These are phyloP conservation scores for Ormyrus rosae DNA, from an alignment of 2,888 invertebrate genomes.

Conservation along the genomic window DNA sequence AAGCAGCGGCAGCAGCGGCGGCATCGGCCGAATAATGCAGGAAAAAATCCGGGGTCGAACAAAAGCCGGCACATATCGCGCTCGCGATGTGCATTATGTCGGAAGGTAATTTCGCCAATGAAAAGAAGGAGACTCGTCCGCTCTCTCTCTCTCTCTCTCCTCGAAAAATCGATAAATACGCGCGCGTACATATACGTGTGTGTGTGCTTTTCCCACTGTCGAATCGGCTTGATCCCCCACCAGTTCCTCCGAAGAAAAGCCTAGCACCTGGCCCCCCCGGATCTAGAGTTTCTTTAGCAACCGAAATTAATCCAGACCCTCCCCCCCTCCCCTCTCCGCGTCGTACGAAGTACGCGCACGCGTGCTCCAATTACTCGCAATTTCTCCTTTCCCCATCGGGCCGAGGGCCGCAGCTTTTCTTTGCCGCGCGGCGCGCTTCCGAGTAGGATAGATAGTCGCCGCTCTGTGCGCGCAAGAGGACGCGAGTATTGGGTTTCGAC, in stretches of 20 bases:
- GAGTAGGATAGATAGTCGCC: no score
- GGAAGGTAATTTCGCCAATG: constrained; percentile 51
- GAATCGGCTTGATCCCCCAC: background rate
- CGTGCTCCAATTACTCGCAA: constrained; percentile 53
- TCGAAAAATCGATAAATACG: constrained; percentile 30
- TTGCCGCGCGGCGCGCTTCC: background rate
- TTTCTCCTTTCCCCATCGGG: constrained; percentile 17
- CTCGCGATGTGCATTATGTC: constrained; percentile 10
- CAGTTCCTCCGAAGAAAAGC: constrained; percentile 60
- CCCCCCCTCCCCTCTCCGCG: background rate
- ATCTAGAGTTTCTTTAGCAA: constrained; percentile 64
- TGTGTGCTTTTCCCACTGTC: constrained; percentile 23
- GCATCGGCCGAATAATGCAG: background rate
- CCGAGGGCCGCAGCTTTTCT: background rate
- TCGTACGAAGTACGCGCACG: background rate
- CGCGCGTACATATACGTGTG: background rate
- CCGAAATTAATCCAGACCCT: constrained; percentile 63
- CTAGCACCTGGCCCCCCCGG: constrained; percentile 70
- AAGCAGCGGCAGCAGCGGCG: background rate
- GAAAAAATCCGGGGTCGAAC: constrained; percentile 22
- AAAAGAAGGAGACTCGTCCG: constrained; percentile 19
- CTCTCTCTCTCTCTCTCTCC: background rate
- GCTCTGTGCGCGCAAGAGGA: no score
- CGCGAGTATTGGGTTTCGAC: no score
- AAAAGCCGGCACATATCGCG: background rate